Conservation (phyloP, 2,888 invertebrate species). For the Synergus laeviventris region DNA sequence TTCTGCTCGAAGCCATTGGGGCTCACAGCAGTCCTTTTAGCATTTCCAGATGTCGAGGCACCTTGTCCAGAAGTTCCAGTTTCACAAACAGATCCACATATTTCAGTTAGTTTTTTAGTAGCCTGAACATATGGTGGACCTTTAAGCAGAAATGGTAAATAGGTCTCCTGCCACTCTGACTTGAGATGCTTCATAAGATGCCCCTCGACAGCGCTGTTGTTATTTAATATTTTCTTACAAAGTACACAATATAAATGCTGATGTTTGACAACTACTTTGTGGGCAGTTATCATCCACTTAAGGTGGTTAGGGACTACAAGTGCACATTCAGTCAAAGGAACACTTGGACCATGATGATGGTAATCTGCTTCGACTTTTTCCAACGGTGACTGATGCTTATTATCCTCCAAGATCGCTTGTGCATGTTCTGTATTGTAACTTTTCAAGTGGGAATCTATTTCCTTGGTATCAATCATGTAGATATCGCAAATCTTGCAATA, state of each 20-base stretch:
- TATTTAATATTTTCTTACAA: constrained; percentile 10
- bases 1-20: neutral
- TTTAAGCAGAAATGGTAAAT: neutral
- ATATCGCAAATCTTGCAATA: constrained; percentile 15
- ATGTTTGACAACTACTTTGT: neutral
- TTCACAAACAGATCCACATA: neutral
- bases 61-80: neutral
- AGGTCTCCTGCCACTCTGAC: neutral
- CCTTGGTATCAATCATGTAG: neutral
- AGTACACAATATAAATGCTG: constrained; percentile 14
- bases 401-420: neutral
- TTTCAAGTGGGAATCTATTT: neutral
- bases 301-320: neutral
- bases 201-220: constrained; percentile 27
- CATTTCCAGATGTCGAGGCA: neutral
- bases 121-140: neutral
- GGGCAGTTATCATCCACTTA: neutral
- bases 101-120: neutral
- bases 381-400: neutral
- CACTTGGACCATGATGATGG: neutral
- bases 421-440: neutral
- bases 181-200: constrained; percentile 32
- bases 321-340: neutral
- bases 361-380: neutral
- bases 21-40: neutral